Conservation (phyloP, 1,140 invertebrate species). For the Brachionus plicatilis region DNA sequence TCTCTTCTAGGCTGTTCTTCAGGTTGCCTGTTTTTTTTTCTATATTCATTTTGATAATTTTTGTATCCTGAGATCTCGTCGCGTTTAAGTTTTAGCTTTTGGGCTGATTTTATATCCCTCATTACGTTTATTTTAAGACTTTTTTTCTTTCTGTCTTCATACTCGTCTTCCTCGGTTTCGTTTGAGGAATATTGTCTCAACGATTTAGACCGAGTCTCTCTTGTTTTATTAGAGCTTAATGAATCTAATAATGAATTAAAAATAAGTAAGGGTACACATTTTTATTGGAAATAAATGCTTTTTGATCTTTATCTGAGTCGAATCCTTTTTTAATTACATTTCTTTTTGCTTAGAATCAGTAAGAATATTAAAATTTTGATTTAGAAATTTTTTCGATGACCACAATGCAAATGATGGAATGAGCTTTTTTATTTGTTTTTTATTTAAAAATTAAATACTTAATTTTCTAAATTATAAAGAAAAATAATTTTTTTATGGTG, state of each 20-base stretch:
- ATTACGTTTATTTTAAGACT: slow-evolving; percentile 21
- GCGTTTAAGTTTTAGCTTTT: background rate
- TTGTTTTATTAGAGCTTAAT: background rate
- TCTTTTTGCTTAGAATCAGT: too few relatives aligned
- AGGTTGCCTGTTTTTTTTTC: background rate
- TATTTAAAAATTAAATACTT: too few relatives aligned
- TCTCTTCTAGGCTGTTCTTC: background rate
- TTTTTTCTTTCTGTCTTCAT: background rate
- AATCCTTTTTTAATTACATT: background rate
- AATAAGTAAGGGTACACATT: too few relatives aligned
- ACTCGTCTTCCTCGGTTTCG: background rate
- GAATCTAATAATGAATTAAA: background rate
- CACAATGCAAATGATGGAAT: too few relatives aligned
- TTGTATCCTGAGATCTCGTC: background rate
- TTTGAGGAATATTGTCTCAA: background rate
- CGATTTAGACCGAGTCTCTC: background rate
- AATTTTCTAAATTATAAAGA: too few relatives aligned
- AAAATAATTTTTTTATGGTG: too few relatives aligned
- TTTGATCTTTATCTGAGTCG: background rate
- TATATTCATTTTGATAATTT: background rate
- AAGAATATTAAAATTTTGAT: too few relatives aligned
- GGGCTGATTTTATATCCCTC: slow-evolving; percentile 33
- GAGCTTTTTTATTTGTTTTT: too few relatives aligned
- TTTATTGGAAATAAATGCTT: background rate
- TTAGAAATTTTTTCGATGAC: too few relatives aligned